Evolutionary conservation across 2,113 vertebrate species (phyloP).

Genomic region (Ceyx margarethae): DNA sequence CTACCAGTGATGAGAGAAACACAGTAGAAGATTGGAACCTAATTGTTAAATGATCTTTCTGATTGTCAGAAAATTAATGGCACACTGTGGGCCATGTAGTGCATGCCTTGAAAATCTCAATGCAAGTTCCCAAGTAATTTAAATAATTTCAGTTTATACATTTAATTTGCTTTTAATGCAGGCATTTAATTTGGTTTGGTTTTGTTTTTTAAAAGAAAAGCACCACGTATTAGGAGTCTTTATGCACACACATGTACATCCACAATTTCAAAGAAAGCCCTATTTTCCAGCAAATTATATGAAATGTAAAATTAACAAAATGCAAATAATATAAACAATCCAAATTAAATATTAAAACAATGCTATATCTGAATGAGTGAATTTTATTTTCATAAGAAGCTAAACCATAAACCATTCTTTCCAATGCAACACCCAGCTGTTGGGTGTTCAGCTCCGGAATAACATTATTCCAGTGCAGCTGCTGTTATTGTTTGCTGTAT

Average conservation of each 20-base stretch:
- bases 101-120: not conserved
- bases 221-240: constrained; percentile 45
- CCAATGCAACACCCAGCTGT: constrained; percentile 61
- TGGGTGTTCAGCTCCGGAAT: constrained; percentile 17
- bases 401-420: constrained; percentile 5
- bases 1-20: not conserved
- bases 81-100: not conserved
- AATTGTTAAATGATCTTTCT: not conserved
- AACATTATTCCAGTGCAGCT: constrained; percentile 60
- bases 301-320: constrained; percentile 70
- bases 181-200: constrained; percentile 46
- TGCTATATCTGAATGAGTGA: constrained; percentile 37
- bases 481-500: constrained; percentile 53
- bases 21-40: constrained; percentile 5
- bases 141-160: constrained; percentile 50
- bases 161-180: constrained; percentile 56
- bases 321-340: constrained; percentile 57
- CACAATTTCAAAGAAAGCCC: constrained; percentile 52
- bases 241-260: constrained; percentile 37
- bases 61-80: constrained; percentile 11
- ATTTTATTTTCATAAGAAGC: constrained; percentile 58
- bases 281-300: constrained; percentile 58
- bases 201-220: constrained; percentile 47
- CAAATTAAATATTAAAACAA: constrained; percentile 62
- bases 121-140: constrained; percentile 23